phyloP scores from a whole-genome alignment of 2,888 invertebrate genomes.

The Microplitis deprimator region DNA sequence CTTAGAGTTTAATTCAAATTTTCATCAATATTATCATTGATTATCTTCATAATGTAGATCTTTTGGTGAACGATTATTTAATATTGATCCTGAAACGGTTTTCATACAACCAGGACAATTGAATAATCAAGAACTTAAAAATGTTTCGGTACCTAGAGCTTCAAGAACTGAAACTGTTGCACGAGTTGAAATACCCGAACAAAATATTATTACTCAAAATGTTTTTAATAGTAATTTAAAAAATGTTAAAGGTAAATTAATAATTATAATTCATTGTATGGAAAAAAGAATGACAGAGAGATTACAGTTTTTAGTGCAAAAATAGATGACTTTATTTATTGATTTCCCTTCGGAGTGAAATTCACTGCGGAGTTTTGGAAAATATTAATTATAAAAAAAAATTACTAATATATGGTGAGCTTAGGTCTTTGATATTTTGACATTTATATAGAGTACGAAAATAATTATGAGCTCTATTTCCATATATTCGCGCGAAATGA shows the following conservation, averaged over 20 bases:
- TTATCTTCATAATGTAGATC: slow-evolving; percentile 41
- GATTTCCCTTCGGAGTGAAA: too few species aligned
- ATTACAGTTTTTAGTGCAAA: too few species aligned
- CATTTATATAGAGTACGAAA: too few species aligned
- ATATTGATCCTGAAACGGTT: slow-evolving; percentile 48
- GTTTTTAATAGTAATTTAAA: background rate
- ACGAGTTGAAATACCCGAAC: slow-evolving; percentile 28
- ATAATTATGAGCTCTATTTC: too few species aligned
- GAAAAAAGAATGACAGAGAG: too few species aligned
- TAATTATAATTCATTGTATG: background rate
- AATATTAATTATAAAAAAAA: too few species aligned
- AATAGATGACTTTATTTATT: too few species aligned
- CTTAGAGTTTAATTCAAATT: background rate
- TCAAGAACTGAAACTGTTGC: slow-evolving; percentile 33
- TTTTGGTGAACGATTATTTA: slow-evolving; percentile 54
- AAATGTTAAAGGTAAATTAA: background rate
- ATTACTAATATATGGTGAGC: too few species aligned
- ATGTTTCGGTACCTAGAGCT: slow-evolving; percentile 24
- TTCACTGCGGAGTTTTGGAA: too few species aligned
- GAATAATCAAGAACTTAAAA: slow-evolving; percentile 32
- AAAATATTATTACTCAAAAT: background rate
- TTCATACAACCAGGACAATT: slow-evolving; percentile 55
- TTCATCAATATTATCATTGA: background rate
- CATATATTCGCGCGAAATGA: too few species aligned
- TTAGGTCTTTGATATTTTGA: too few species aligned